phyloP scores from a whole-genome alignment of 2,797 vertebrate genomes.

The Sebastes hopkinsi region DNA sequence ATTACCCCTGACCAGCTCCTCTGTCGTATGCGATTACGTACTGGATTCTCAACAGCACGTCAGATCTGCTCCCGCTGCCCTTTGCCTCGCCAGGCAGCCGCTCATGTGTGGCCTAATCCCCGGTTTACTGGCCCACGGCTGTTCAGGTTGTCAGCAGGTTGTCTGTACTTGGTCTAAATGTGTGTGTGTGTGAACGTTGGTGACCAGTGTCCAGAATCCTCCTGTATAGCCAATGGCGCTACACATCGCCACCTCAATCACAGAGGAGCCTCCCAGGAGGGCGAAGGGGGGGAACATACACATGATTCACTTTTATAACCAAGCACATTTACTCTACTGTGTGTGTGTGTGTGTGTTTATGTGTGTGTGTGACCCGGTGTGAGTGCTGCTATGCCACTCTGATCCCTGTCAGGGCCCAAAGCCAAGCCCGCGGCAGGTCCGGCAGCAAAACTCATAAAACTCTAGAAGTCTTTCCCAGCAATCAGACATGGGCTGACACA shows the following conservation, averaged over 20 bases:
- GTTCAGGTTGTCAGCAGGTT: constrained; percentile 37
- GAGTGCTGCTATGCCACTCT: constrained; percentile 52
- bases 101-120: constrained; percentile 33
- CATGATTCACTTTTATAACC: constrained; percentile 37
- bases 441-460: constrained; percentile 65
- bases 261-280: constrained; percentile 45
- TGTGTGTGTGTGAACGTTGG: constrained; percentile 8
- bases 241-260: constrained; percentile 35
- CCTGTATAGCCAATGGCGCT: constrained; percentile 59
- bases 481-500: constrained; percentile 52
- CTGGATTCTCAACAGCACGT: constrained; percentile 34
- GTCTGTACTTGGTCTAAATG: constrained; percentile 22
- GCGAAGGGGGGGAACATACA: not conserved
- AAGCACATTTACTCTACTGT: constrained; percentile 11
- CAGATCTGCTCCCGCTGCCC: constrained; percentile 43
- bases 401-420: constrained; percentile 68
- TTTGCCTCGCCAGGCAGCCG: constrained; percentile 26
- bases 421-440: constrained; percentile 76
- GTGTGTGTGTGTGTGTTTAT: constrained; percentile 3
- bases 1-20: constrained; percentile 38
- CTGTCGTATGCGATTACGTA: constrained; percentile 28
- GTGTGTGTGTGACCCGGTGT: not conserved
- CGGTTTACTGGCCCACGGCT: constrained; percentile 36
- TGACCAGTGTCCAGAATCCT: constrained; percentile 46
- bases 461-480: constrained; percentile 55